These are phyloP conservation scores for Epirrhoe tristata DNA, from an alignment of 2,888 invertebrate species.

Conservation along the genomic window DNA sequence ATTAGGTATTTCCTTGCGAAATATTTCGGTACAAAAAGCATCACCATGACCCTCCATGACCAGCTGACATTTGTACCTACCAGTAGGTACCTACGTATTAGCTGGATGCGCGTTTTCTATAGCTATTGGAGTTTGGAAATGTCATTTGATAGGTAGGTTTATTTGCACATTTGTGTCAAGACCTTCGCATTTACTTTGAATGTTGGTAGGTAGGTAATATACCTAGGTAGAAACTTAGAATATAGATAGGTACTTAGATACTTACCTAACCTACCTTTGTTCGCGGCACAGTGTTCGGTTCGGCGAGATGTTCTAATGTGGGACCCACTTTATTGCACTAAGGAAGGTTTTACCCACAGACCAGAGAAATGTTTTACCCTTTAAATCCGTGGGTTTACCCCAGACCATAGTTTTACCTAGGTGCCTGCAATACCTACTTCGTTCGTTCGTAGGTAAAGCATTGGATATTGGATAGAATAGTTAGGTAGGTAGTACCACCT, in stretches of 20 bases:
- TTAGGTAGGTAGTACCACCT: no score
- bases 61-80: conserved; percentile 3
- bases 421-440: no score
- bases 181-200: background rate
- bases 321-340: no score
- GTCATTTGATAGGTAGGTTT: background rate
- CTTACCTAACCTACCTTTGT: background rate
- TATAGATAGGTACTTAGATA: background rate
- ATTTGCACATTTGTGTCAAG: background rate
- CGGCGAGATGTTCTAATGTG: no score
- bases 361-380: no score
- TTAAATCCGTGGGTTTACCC: no score
- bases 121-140: background rate
- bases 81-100: no score
- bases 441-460: no score
- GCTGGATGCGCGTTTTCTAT: background rate
- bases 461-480: no score
- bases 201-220: background rate
- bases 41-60: conserved; percentile 3
- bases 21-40: background rate
- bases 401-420: no score
- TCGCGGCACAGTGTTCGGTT: no score
- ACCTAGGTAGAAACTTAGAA: background rate
- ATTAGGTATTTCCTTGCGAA: background rate
- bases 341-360: no score